phyloP scores from a whole-genome alignment of 2,888 invertebrate genomes.

The Calephelis perditalis region DNA sequence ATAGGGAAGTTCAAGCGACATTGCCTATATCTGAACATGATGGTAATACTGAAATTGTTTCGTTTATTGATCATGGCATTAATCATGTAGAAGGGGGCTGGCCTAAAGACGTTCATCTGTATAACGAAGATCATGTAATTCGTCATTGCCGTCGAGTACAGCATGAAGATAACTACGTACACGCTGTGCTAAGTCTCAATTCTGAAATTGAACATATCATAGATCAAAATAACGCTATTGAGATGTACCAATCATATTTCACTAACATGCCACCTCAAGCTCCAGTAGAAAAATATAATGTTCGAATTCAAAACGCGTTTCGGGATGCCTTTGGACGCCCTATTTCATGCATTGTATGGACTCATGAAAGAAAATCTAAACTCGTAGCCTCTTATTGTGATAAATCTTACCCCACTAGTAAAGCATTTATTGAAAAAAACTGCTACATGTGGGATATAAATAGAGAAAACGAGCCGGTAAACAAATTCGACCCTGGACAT shows the following conservation, averaged over 20 bases:
- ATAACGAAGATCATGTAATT: slow-evolving; percentile 83
- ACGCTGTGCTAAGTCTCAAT: slow-evolving; percentile 77
- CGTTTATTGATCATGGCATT: slow-evolving; percentile 79
- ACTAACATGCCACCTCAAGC: slow-evolving; percentile 65
- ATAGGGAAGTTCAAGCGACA: slow-evolving; percentile 66
- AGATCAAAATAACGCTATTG: slow-evolving; percentile 87
- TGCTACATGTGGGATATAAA: slow-evolving; percentile 83
- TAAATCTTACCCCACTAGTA: slow-evolving; percentile 36
- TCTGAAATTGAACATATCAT: slow-evolving; percentile 81
- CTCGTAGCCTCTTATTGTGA: slow-evolving; percentile 81
- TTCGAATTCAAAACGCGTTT: slow-evolving; percentile 82
- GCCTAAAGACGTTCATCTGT: slow-evolving; percentile 85
- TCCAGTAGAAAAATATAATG: slow-evolving; percentile 75
- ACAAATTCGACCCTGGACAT: slow-evolving; percentile 42
- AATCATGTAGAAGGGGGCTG: slow-evolving; percentile 90
- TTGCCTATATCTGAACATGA: slow-evolving; percentile 66
- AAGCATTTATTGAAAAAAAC: slow-evolving; percentile 51
- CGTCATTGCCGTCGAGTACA: slow-evolving; percentile 87
- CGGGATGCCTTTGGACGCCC: slow-evolving; percentile 74
- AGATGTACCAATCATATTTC: slow-evolving; percentile 89
- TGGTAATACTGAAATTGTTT: slow-evolving; percentile 80
- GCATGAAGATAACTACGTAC: slow-evolving; percentile 86
- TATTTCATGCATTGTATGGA: slow-evolving; percentile 83
- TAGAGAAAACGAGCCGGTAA: slow-evolving; percentile 54
- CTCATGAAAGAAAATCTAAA: slow-evolving; percentile 80